These are phyloP conservation scores for Nasalis larvatus DNA, from an alignment of 2,113 vertebrate species.

Conservation along the genomic window DNA sequence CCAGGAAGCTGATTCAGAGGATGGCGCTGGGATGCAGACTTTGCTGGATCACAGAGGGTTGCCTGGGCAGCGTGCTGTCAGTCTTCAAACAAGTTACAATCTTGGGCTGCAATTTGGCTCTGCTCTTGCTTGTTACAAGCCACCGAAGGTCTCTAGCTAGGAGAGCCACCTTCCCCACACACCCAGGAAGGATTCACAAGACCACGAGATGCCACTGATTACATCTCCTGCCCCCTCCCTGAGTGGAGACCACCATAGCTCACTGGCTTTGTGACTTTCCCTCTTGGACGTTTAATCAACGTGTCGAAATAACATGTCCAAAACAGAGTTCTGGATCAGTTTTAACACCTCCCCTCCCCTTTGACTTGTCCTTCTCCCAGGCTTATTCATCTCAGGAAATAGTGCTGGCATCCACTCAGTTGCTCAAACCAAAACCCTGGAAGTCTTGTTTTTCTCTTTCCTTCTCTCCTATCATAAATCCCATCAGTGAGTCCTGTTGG, in stretches of 20 bases:
- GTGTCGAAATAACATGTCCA: not conserved
- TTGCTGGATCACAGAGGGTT: not conserved
- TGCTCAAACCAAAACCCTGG: not conserved
- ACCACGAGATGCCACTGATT: not conserved
- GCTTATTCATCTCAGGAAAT: conserved; percentile 3
- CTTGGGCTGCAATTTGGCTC: not conserved
- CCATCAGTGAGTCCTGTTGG: not conserved
- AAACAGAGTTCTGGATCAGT: conserved; percentile 10
- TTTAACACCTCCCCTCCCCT: not conserved
- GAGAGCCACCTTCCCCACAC: not conserved
- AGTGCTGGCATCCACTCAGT: not conserved
- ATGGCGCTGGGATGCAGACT: not conserved
- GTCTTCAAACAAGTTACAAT: not conserved
- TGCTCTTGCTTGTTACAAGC: not conserved
- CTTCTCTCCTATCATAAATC: not conserved
- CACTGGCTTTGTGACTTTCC: not conserved
- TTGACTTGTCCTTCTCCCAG: not conserved
- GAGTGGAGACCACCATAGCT: not conserved
- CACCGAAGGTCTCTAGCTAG: not conserved
- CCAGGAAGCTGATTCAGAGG: not conserved
- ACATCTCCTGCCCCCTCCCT: not conserved
- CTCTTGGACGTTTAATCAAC: not conserved
- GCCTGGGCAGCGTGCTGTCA: not conserved
- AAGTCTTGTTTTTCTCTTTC: not conserved
- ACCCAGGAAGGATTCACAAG: not conserved